phyloP scores from a whole-genome alignment of 2,797 vertebrate genomes.

The Myotis daubentonii region DNA sequence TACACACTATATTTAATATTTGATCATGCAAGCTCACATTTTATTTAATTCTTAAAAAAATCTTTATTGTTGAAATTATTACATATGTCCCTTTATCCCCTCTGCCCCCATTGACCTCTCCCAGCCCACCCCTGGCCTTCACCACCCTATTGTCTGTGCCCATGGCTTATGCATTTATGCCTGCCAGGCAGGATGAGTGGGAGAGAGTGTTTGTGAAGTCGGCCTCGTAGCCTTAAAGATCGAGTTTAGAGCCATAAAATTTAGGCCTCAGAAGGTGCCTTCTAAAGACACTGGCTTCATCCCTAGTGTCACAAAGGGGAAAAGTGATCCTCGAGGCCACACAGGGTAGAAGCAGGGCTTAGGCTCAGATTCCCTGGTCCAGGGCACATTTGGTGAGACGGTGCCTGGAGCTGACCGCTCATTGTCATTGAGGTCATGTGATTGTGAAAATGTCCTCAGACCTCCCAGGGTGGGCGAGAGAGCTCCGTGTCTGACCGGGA shows the following conservation, averaged over 20 bases:
- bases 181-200: neutral
- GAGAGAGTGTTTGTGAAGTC: neutral
- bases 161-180: no score
- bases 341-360: neutral
- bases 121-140: no score
- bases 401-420: neutral
- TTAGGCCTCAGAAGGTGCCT: neutral
- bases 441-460: neutral
- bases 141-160: no score
- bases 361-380: neutral
- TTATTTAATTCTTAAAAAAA: neutral
- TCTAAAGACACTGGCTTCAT: neutral
- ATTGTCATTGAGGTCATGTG: neutral
- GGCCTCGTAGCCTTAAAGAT: neutral
- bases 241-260: slow-evolving; percentile 3
- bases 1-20: neutral
- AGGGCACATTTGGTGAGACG: neutral
- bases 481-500: slow-evolving; percentile 8
- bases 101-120: no score
- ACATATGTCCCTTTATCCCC: no score
- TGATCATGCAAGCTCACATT: neutral
- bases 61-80: no score
- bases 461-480: neutral
- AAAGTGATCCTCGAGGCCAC: neutral
- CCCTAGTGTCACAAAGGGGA: neutral